Base-by-base conservation (phyloP, 2,797 vertebrate genomes). In the Danio tinwini region DNA sequence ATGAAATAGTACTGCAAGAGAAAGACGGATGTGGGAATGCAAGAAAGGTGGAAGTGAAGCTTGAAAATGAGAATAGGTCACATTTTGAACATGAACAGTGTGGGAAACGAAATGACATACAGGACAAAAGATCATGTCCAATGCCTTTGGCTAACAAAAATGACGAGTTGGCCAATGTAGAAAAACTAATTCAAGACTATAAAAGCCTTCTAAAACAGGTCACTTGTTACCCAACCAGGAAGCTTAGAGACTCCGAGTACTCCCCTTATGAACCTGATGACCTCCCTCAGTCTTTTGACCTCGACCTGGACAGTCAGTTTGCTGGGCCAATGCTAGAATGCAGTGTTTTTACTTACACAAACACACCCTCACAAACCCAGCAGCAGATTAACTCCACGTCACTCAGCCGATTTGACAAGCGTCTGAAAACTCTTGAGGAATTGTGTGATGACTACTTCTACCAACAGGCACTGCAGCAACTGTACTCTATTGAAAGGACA, bases 361-460 rank as follows among this genome's bases (percentile, higher is more conserved):
- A 61, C 0, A 63, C 88, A 65, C 81, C 90, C 0, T 84, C 93
- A 9, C 93, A 91, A 58, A 92, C 91, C 44, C 94, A 94, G 1
- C 94, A 94, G 55, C 93, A 94, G 52, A 94, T 95, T 82, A 95
- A 93, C 84, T 91, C 93, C 0, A 94, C 94, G 82, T 93, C 92
- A 7, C 89, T 93, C 78, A 92, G 92, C 81, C 94, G 91, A 87
- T 95, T 96, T 13, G 96, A 97, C 87, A 94, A 92, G 69, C 93
- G 86, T 29, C 90, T 99, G 85, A 99, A 99, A 91, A 93, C 94
- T 0, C 89, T 99, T 61, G 93, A 96, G 61, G 96, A 98, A 69
- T 96, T 99, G 17, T 98, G 97, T 16, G 96, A 98, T 9, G 29
- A 88, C 69, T 97, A 96, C 83, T 98, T 97, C 89, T 95, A 97